Base-by-base conservation (phyloP, 2,797 vertebrate species). In the Coregonus suidteri region DNA sequence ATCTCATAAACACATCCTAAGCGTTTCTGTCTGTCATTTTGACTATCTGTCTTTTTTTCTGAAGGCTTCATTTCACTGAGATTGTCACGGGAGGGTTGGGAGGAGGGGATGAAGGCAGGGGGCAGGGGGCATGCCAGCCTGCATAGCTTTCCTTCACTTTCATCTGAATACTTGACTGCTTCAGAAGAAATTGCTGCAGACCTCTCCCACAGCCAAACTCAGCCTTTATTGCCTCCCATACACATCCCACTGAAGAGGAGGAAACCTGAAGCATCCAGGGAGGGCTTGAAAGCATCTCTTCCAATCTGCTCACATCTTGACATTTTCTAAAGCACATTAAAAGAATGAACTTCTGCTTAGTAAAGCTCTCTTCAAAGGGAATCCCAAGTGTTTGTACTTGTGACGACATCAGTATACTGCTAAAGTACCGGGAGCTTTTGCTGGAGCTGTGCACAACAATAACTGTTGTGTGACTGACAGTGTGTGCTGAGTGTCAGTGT, bases 101-200 rank as follows among this genome's bases (percentile, higher is more conserved):
- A 47, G 66, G 64, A 75, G 74, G 59, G 41, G 74, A 75, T 67
- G 7, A 51, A 71, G 74, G 54, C 52, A 59, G 16, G 15, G 37
- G 74, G 54, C 52, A 59, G 16, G 15, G 37, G 76, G 66, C 71
- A 30, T 47, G 66, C 31, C 34, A 15, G 73, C 47, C 25, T 54
- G 74, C 59, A 79, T 68, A 80, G 69, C 82, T 80, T 77, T 83
- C 84, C 78, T 85, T 89, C 78, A 83, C 77, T 85, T 88, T 87
- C 77, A 88, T 88, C 85, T 87, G 62, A 75, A 75, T 76, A 54
- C 84, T 87, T 75, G 68, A 83, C 76, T 25, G 81, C 82, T 88
- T 89, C 74, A 83, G 83, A 85, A 85, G 85, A 91, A 89, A 90
- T 90, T 88, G 85, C 84, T 76, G 71, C 79, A 81, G 82, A 34